These are phyloP conservation scores for Megaceryle maxima DNA, from an alignment of 2,113 vertebrate genomes.

Conservation along the genomic window DNA sequence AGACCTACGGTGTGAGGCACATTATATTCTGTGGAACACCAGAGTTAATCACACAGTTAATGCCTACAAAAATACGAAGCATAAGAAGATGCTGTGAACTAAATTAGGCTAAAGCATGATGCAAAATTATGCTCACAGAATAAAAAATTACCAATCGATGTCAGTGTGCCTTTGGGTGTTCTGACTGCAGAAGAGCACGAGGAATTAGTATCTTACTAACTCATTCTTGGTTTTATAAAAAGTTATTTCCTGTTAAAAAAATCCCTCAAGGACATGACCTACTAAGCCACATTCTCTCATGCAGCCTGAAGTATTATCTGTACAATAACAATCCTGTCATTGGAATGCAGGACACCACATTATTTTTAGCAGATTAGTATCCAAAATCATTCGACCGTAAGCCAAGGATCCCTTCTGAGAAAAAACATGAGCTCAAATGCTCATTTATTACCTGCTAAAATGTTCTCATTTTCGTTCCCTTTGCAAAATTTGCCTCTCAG, in stretches of 20 bases:
- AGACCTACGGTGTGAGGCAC: background rate
- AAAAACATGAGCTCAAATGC: background rate
- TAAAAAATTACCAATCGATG: background rate
- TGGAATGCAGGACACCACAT: background rate
- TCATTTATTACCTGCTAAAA: background rate
- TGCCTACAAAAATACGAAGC: background rate
- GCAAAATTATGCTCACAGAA: background rate
- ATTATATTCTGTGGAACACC: background rate
- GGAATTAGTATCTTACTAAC: background rate
- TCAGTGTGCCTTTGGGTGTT: background rate
- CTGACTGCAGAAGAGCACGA: background rate
- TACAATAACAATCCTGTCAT: background rate
- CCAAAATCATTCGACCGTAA: background rate
- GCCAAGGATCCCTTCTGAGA: background rate
- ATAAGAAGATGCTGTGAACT: background rate
- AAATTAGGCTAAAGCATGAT: background rate
- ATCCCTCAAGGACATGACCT: background rate
- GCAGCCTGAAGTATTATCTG: background rate
- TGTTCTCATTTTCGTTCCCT: background rate
- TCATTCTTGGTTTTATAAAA: background rate
- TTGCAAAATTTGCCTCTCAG: background rate
- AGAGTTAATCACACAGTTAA: background rate
- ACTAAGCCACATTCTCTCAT: background rate
- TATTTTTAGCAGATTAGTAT: constrained; percentile 23
- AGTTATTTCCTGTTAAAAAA: background rate